Evolutionary conservation across 2,797 vertebrate genomes (phyloP), one percentile per base, ranked within the genome.

Genomic region (Allobates femoralis): DNA sequence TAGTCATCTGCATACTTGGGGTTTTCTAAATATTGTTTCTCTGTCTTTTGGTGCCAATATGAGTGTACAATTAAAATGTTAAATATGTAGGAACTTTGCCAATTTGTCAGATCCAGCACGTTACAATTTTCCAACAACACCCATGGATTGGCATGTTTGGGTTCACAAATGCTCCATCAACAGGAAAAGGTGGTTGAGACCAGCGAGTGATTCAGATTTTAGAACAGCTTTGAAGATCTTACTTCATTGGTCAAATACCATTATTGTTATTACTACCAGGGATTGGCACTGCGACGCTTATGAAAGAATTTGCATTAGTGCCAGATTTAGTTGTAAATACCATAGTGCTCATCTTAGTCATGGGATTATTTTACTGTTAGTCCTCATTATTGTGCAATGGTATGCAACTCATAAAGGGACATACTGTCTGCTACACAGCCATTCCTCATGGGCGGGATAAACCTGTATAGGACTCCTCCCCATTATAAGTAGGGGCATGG

Each of bases 1-100:
- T 93, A 93, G 90, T 93, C 91, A 93, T 92, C 89, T 90, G 91
- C 93, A 90, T 89, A 90, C 30, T 23, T 79, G 87, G 12, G 89
- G 62, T 91, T 92, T 46, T 91, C 90, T 90, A 91, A 90, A 91
- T 91, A 90, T 30, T 89, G 87, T 90, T 88, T 89, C 89, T 90
- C 91, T 93, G 84, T 90, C 92, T 90, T 79, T 91, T 85, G 75
- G 89, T 90, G 90, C 89, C 92, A 90, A 67, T 55, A 67, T 69
- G 67, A 90, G 87, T 79, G 80, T 83, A 91, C 81, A 95, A 92
- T 92, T 91, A 93, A 91, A 94, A 93, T 90, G 90, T 89, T 90
- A 92, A 91, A 92, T 91, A 93, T 91, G 85, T 80, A 90, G 89
- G 77, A 85, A 69, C 1, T n/a, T 84, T 37, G 80, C 91, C 93